These are phyloP conservation scores for Mnemiopsis leidyi DNA, from an alignment of 37 sponge, comb jelly and placozoan genomes.

Conservation along the genomic window DNA sequence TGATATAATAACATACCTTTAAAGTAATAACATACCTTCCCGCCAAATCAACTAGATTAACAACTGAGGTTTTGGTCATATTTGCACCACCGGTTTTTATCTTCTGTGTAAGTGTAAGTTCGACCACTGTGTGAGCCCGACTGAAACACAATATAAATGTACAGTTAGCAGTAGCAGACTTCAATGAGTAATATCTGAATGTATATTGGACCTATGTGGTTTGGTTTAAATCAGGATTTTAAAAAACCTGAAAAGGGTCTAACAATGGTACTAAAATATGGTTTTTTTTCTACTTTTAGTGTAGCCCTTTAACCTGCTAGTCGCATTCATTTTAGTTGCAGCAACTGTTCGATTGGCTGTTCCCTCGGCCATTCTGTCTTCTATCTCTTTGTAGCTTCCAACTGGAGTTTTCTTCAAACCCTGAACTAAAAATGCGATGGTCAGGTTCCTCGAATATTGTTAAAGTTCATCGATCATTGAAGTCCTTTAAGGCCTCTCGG, in stretches of 20 bases:
- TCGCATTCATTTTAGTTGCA: conserved; percentile 80
- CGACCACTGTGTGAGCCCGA: conserved; percentile 77
- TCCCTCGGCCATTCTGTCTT: conserved; percentile 72
- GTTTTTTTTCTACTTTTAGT: too few relatives aligned
- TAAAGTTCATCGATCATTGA: too few relatives aligned
- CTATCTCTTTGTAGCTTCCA: conserved; percentile 72
- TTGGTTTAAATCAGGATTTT: too few relatives aligned
- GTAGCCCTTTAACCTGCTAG: conserved; percentile 69
- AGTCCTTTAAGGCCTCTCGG: too few relatives aligned
- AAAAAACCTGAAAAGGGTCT: too few relatives aligned
- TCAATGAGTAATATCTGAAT: too few relatives aligned
- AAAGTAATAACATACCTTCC: conserved; percentile 76
- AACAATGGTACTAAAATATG: too few relatives aligned
- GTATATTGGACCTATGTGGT: too few relatives aligned
- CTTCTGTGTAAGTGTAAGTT: conserved; percentile 73
- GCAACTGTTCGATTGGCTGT: conserved; percentile 77
- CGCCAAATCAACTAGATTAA: conserved; percentile 80
- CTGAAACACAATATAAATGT: too few relatives aligned
- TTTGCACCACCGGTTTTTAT: conserved; percentile 63
- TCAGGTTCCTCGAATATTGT: too few relatives aligned
- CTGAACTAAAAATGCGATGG: conserved; percentile 71
- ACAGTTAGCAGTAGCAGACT: too few relatives aligned
- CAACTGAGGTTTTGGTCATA: conserved; percentile 70
- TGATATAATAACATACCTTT: too few relatives aligned
- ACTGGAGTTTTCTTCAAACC: conserved; percentile 70